Evolutionary conservation across 35 echinoderm and acorn worm genomes (phyloP), one percentile per base, ranked within the genome.

Genomic region (Amphiura filiformis): DNA sequence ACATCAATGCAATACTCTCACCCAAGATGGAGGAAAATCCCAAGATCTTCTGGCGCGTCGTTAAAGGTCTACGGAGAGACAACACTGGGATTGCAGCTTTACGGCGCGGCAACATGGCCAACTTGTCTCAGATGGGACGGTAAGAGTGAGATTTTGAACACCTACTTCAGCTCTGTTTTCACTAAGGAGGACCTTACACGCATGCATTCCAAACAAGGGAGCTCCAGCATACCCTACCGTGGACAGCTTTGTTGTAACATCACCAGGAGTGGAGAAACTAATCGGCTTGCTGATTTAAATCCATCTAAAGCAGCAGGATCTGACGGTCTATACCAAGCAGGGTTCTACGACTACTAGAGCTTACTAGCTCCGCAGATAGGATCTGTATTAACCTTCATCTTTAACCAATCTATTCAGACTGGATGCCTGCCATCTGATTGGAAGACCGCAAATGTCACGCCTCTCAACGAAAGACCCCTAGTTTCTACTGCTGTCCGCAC

Each of bases 381-480:
- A 37, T 84, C 81, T 28, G 37, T 78, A 14, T 39, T 89, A 14
- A 78, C 87, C 31, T 39, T 42, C 57, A 44, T 89, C 57, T 90
- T 79, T 37, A 87, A 86, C 34, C 56, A n/a, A 87, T 65, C 38
- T 18, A 86, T n/a, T 13, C 18, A 78, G 34, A 91, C 39, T 76
- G 83, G 84, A 1, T 12, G 3, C 3, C 34, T 86, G 1, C 32
- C 89, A 13, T 36, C 52, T 12, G 34, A 81, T 44, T 90, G 88
- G 88, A 83, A 77, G 32, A 84, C 23, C 18, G 88, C 81, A 13
- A 76, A 84, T 34, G 38, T 90, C 23, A 84, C 88, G 20, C 79
- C 80, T 23, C n/a, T 89, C 39, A 84, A 84, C 80, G 86, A 84
- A 39, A 91, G n/a, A n/a, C n/a, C n/a, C n/a, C n/a, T n/a, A n/a